Evolutionary conservation across 2,113 vertebrate species (phyloP).

Genomic region (Cottus gobio): DNA sequence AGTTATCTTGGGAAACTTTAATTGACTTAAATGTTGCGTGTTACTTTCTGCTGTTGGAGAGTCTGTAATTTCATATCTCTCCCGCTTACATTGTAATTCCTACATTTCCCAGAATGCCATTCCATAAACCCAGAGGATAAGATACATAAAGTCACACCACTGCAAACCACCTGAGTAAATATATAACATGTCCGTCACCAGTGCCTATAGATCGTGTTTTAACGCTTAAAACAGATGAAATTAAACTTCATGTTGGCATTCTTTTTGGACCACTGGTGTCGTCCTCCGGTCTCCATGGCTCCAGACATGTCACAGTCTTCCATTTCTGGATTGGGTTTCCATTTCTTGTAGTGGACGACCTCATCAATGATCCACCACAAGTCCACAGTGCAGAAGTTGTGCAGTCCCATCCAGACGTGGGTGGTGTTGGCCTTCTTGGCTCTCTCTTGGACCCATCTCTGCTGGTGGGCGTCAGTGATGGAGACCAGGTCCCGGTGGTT

Average conservation of each 20-base stretch:
- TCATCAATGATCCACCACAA: constrained; percentile 50
- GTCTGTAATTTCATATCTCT: background rate
- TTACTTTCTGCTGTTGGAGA: too few species aligned
- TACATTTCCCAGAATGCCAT: background rate
- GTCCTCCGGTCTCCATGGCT: constrained; percentile 6
- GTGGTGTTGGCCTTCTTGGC: background rate
- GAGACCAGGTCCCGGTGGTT: constrained; percentile 39
- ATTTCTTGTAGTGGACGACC: background rate
- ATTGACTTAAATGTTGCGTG: background rate
- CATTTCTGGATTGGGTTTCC: accelerated
- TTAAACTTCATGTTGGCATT: background rate
- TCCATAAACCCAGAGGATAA: background rate
- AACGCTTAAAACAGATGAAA: constrained; percentile 36
- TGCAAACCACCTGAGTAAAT: background rate
- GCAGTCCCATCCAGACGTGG: constrained; percentile 51
- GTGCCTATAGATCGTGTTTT: background rate
- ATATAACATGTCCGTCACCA: background rate
- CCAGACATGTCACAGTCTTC: background rate
- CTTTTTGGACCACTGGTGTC: constrained; percentile 26
- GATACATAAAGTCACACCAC: background rate
- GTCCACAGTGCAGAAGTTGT: constrained; percentile 45
- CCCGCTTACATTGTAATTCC: background rate
- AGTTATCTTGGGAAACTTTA: background rate
- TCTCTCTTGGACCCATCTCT: constrained; percentile 5
- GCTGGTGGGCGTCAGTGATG: background rate